Evolutionary conservation across 2,888 invertebrate genomes (phyloP), one percentile per base, ranked within the genome.

Genomic region (Hirtodrosophila trivittata): DNA sequence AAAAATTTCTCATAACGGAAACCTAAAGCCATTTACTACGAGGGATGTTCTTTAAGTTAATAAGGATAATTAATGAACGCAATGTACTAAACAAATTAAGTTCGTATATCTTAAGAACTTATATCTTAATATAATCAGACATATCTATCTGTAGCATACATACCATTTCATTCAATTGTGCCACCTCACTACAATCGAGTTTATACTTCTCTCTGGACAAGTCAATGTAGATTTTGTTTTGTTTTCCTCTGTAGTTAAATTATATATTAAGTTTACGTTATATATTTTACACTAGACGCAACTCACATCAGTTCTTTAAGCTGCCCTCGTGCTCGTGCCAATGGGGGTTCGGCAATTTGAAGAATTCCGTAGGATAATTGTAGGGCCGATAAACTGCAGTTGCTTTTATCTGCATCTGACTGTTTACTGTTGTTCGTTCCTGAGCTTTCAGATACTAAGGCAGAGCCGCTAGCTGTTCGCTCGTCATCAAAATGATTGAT

Each of bases 141-240:
- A n/a, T n/a, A n/a, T n/a, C n/a, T n/a, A n/a, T n/a, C n/a, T n/a
- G 3, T n/a, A 30, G 14, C 9, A 41, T 16, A 13, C 80, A 67
- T 77, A 89, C 90, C 90, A 90, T 90, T 7, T 90, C 88, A 38
- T 78, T 84, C 1, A 90, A 50, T 41, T 75, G 78, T 7, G 75
- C 70, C 14, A 90, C 74, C 43, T 90, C 89, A 46, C 77, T 81
- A 66, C 88, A 89, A 43, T 89, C 88, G 41, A 89, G 72, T 59
- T 89, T 89, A 65, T 75, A 88, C 57, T 90, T 90, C 51, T 90
- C 90, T 7, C 85, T 80, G 21, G 89, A 89, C 25, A 90, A 59
- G 63, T 90, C 90, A 50, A 90, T 87, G 63, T 89, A 89, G 37
- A 90, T 87, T 75, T 88, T 90, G 46, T 90, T 90, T 57, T 90